A percentile compares a stretch with the other conserved stretches of the same genome.
These are phyloP conservation scores for Choloepus didactylus DNA, from an alignment of 2,797 vertebrate genomes.

Conservation along the genomic window DNA sequence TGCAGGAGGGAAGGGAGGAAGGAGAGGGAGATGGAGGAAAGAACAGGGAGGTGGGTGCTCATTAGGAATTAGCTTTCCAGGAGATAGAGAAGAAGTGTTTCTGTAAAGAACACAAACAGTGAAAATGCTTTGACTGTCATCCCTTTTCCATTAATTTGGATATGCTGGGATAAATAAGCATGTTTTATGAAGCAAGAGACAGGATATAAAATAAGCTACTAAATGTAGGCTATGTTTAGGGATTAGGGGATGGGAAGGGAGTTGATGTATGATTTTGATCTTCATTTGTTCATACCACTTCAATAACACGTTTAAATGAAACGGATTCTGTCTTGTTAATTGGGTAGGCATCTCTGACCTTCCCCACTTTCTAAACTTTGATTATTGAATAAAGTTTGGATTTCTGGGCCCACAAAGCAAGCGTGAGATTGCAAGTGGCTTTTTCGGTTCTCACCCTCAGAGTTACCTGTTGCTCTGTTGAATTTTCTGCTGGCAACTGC, in stretches of 20 bases:
- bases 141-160: constrained; percentile 82
- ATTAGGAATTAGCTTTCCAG: constrained; percentile 80
- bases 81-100: constrained; percentile 81
- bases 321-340: constrained; percentile 49
- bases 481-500: not conserved
- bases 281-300: constrained; percentile 71
- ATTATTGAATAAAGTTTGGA: constrained; percentile 37
- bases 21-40: constrained; percentile 65
- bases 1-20: constrained; percentile 71
- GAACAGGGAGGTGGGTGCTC: constrained; percentile 68
- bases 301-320: not conserved
- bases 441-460: constrained; percentile 31
- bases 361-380: constrained; percentile 10
- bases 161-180: constrained; percentile 76
- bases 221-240: constrained; percentile 80
- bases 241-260: constrained; percentile 67
- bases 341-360: constrained; percentile 30
- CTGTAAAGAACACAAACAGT: constrained; percentile 84
- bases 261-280: constrained; percentile 72
- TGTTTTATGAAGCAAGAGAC: constrained; percentile 78
- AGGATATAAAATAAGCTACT: constrained; percentile 76
- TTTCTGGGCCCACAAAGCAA: not conserved
- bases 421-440: not conserved
- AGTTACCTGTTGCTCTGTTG: not conserved
- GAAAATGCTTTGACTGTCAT: constrained; percentile 82